phyloP scores from a whole-genome alignment of 2,888 invertebrate genomes.

The Blastobasis lacticolella region DNA sequence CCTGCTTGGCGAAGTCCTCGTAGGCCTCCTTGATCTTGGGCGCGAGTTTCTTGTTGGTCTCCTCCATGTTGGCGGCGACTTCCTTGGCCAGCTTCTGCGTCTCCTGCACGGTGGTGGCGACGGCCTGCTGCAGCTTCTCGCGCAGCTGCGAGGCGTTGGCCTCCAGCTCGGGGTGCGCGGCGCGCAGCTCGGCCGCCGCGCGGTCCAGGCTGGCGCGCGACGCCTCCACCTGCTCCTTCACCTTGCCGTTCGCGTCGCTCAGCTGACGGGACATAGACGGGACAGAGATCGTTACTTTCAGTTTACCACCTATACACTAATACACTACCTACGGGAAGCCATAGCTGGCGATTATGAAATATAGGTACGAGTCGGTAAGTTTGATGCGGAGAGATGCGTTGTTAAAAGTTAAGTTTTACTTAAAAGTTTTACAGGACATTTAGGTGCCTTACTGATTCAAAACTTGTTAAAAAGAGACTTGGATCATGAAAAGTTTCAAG shows the following conservation, averaged over 20 bases:
- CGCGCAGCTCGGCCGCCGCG: constrained; percentile 45
- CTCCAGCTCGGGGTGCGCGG: constrained; percentile 58
- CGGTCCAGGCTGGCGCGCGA: constrained; percentile 39
- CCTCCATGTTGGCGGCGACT: constrained; percentile 41
- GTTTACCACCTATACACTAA: not conserved
- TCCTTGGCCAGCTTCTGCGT: constrained; percentile 53
- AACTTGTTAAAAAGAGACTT: too few species aligned
- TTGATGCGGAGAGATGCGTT: too few species aligned
- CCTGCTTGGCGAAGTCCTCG: constrained; percentile 52
- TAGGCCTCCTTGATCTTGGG: constrained; percentile 56
- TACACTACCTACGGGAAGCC: too few species aligned
- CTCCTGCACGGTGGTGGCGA: constrained; percentile 44
- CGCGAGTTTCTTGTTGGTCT: constrained; percentile 53
- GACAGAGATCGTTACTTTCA: not conserved
- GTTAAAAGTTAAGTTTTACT: too few species aligned
- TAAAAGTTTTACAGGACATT: too few species aligned
- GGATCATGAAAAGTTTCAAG: too few species aligned
- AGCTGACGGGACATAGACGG: constrained; percentile 23
- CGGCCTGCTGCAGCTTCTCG: constrained; percentile 43
- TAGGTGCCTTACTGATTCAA: too few species aligned
- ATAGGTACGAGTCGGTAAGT: too few species aligned
- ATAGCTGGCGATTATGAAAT: too few species aligned
- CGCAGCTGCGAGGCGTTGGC: constrained; percentile 40
- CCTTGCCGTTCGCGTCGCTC: constrained; percentile 52
- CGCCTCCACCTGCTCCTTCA: constrained; percentile 48